Percentiles rank a stretch among this genome's conserved stretches.
These are phyloP conservation scores for Chaetops frenatus DNA, from an alignment of 2,113 vertebrate genomes.

Conservation along the genomic window DNA sequence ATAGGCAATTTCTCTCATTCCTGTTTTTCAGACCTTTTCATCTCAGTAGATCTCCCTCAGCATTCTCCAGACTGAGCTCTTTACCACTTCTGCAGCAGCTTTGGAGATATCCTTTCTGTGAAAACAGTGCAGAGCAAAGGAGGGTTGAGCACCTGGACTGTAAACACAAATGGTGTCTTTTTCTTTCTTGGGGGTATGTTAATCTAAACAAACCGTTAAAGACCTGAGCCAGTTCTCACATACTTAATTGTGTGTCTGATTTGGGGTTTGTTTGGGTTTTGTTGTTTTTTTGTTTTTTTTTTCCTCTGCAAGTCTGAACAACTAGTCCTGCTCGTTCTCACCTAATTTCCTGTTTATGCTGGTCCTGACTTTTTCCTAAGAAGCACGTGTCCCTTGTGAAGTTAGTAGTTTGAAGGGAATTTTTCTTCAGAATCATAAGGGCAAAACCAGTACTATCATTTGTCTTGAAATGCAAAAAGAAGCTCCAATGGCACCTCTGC, in stretches of 20 bases:
- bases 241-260: not conserved
- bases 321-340: not conserved
- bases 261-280: not conserved
- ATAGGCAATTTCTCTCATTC: not conserved
- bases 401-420: not conserved
- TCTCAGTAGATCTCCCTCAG: not conserved
- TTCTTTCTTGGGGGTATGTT: not conserved
- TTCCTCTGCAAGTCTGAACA: slow-evolving; percentile 21
- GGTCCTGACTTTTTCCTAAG: not conserved
- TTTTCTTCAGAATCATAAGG: not conserved
- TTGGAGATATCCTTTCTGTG: not conserved
- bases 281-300: not conserved
- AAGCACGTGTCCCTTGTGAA: not conserved
- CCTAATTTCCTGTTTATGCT: not conserved
- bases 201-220: not conserved
- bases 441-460: not conserved
- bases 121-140: not conserved
- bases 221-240: slow-evolving; percentile 4
- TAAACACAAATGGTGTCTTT: not conserved
- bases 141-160: not conserved
- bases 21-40: not conserved
- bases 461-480: not conserved
- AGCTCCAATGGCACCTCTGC: not conserved
- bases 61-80: not conserved
- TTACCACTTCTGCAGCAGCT: not conserved